Evolutionary conservation across 2,888 invertebrate genomes (phyloP).

Genomic region (Eupelmus urozonus): DNA sequence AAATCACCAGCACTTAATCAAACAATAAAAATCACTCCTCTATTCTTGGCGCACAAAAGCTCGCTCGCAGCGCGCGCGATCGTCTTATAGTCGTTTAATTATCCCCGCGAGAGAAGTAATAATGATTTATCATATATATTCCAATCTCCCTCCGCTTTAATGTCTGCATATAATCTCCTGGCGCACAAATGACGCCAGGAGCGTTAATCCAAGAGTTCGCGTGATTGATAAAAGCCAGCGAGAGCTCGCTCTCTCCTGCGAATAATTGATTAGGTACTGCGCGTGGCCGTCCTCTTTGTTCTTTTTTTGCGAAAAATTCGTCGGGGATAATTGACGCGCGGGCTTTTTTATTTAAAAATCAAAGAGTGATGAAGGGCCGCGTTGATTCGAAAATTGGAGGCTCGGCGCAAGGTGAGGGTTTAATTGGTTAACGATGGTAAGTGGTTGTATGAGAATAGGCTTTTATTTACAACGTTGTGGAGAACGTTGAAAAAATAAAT

Average conservation of each 20-base stretch:
- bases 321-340: conserved; percentile 19
- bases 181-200: conserved; percentile 55
- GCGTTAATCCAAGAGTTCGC: conserved; percentile 57
- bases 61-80: neutral
- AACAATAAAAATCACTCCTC: neutral
- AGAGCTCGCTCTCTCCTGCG: conserved; percentile 5
- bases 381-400: conserved; percentile 23
- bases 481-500: neutral
- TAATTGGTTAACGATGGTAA: neutral
- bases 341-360: conserved; percentile 28
- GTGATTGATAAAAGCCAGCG: conserved; percentile 54
- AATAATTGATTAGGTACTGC: conserved; percentile 50
- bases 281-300: conserved; percentile 5
- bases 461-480: neutral
- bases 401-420: neutral
- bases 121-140: conserved; percentile 50
- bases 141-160: neutral
- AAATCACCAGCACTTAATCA: neutral
- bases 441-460: neutral
- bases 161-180: neutral
- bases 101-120: conserved; percentile 32
- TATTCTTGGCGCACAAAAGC: neutral
- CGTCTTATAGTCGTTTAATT: conserved; percentile 43
- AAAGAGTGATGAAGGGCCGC: conserved; percentile 23
- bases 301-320: neutral